phyloP scores from a whole-genome alignment of 2,888 invertebrate species.

The Rugalucina vietnamica region DNA sequence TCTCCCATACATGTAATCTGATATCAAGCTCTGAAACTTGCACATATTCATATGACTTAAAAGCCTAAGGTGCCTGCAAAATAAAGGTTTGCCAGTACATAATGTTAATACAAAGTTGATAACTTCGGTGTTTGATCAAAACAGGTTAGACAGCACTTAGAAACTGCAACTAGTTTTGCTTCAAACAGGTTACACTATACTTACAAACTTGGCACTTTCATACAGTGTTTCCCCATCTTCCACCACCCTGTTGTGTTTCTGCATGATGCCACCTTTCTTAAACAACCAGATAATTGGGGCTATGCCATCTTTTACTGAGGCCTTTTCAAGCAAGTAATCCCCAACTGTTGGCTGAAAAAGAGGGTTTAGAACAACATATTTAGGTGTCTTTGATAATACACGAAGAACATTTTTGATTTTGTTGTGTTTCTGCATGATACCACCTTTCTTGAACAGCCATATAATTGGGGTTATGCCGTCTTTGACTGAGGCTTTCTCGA shows the following conservation, averaged over 20 bases:
- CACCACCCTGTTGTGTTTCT: conserved; percentile 49
- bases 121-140: too few relatives aligned
- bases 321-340: conserved; percentile 54
- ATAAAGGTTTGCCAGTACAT: too few relatives aligned
- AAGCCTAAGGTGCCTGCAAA: too few relatives aligned
- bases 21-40: too few relatives aligned
- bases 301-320: conserved; percentile 35
- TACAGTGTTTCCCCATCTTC: conserved; percentile 39
- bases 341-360: conserved; percentile 49
- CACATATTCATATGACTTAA: too few relatives aligned
- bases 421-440: conserved; percentile 59
- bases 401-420: background rate
- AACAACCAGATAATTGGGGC: conserved; percentile 52
- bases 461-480: conserved; percentile 43
- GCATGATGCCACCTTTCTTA: conserved; percentile 55
- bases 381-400: background rate
- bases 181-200: too few relatives aligned
- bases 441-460: conserved; percentile 55
- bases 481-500: conserved; percentile 47
- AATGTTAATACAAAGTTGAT: too few relatives aligned
- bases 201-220: conserved; percentile 46
- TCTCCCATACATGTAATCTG: too few relatives aligned
- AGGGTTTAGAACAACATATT: too few relatives aligned
- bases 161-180: too few relatives aligned
- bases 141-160: too few relatives aligned